Evolutionary conservation across 2,113 vertebrate species (phyloP).

Genomic region (Toxostoma redivivum): DNA sequence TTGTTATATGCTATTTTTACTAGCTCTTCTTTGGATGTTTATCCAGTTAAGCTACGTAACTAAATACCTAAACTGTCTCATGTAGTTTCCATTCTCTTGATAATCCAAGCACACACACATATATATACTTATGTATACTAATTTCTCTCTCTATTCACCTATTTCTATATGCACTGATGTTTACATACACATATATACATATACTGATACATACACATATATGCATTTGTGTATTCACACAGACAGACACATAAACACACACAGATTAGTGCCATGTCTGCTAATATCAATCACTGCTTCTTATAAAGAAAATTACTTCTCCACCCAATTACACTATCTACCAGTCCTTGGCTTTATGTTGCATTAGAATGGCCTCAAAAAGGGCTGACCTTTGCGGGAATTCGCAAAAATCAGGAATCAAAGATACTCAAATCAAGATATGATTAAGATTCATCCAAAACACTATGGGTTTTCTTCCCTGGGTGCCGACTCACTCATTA

Average conservation of each 20-base stretch:
- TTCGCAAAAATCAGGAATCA: neutral
- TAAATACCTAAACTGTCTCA: neutral
- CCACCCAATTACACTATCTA: neutral
- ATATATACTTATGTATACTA: too few relatives aligned
- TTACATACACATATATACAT: neutral
- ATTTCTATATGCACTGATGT: neutral
- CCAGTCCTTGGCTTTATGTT: neutral
- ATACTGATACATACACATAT: accelerated
- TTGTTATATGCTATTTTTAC: neutral
- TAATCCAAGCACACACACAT: neutral
- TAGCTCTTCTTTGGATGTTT: neutral
- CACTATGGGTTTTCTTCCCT: neutral
- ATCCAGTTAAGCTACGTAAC: neutral
- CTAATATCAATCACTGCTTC: neutral
- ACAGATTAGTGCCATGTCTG: neutral
- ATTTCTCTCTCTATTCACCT: neutral
- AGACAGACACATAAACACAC: neutral
- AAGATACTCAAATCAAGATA: neutral
- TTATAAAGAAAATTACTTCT: neutral
- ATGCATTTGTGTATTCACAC: neutral
- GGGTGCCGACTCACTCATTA: accelerated
- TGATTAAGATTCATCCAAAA: neutral
- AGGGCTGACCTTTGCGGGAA: neutral
- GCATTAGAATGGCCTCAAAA: neutral
- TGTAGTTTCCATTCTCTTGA: neutral